These are phyloP conservation scores for Eretmochelys imbricata DNA, from an alignment of 2,113 vertebrate genomes.

Conservation along the genomic window DNA sequence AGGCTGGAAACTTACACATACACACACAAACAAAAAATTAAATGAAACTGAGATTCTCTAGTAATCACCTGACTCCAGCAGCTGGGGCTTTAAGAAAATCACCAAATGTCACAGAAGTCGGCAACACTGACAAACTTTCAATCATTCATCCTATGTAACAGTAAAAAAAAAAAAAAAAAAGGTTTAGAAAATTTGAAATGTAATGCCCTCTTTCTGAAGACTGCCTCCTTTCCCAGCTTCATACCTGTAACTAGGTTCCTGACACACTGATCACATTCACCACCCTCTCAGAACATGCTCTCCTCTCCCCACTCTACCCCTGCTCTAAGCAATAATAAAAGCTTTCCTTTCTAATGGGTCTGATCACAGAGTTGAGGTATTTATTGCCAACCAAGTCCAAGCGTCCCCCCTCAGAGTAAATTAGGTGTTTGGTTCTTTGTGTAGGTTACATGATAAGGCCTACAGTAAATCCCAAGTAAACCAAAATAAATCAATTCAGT, in stretches of 20 bases:
- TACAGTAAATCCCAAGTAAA: neutral
- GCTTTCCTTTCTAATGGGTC: neutral
- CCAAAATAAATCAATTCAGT: neutral
- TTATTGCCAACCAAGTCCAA: neutral
- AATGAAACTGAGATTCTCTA: neutral
- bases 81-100: neutral
- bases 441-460: neutral
- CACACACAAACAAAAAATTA: neutral
- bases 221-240: neutral
- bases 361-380: neutral
- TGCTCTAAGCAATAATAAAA: neutral
- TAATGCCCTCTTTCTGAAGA: neutral
- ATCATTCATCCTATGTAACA: neutral
- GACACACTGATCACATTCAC: neutral
- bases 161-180: neutral
- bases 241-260: neutral
- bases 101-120: neutral
- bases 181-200: neutral
- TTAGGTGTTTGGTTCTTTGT: neutral
- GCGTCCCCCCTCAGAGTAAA: neutral
- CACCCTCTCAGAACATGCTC: neutral
- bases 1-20: neutral
- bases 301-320: neutral
- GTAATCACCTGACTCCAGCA: neutral
- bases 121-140: neutral